phyloP scores from a whole-genome alignment of 2,797 vertebrate genomes.

The Callimico goeldii region DNA sequence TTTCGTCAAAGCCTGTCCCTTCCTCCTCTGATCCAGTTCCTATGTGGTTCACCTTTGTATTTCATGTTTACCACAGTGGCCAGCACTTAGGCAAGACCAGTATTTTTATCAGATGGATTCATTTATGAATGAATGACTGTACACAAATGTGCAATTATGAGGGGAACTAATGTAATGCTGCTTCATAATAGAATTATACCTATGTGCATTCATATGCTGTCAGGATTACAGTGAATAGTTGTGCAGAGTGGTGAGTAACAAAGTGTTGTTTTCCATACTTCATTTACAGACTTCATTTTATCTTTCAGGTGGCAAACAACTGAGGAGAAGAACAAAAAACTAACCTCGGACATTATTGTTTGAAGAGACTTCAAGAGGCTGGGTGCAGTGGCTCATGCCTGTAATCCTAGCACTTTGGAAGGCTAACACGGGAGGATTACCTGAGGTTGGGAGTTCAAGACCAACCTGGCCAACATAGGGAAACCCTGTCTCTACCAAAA shows the following conservation, averaged over 20 bases:
- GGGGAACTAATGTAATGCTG: neutral
- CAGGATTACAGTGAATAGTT: neutral
- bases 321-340: neutral
- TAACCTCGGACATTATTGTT: neutral
- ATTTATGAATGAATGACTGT: neutral
- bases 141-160: neutral
- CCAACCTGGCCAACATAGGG: neutral
- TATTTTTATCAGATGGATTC: neutral
- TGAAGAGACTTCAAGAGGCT: neutral
- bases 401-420: neutral
- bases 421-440: neutral
- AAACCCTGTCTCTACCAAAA: neutral
- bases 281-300: neutral
- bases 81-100: neutral
- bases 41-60: neutral
- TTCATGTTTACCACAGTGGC: neutral
- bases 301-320: neutral
- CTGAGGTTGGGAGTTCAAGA: neutral
- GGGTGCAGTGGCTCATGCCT: neutral
- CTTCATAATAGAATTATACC: neutral
- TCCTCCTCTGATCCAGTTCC: neutral
- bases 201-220: neutral
- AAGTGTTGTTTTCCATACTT: neutral
- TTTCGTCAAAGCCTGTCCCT: neutral
- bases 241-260: neutral